Conservation (phyloP, 1,140 invertebrate species). For the Drosophila kohkoa region DNA sequence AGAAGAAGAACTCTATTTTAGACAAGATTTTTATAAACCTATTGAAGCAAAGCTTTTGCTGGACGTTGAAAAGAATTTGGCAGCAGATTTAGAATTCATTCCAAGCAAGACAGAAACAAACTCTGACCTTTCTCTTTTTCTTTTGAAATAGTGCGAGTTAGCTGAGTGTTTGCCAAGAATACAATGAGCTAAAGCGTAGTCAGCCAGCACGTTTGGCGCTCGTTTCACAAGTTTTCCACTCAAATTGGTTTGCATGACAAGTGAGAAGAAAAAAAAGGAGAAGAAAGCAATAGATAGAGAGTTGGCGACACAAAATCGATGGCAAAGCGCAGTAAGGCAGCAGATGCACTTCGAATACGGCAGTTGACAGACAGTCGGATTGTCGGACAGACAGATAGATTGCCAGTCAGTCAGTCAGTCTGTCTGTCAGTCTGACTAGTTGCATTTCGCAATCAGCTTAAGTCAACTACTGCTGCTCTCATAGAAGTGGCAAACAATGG, state of each 20-base stretch:
- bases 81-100: neutral
- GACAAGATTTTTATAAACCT: neutral
- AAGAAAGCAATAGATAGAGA: neutral
- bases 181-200: conserved; percentile 46
- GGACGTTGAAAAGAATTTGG: neutral
- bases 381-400: neutral
- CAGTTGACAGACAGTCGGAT: neutral
- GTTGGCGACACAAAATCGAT: conserved; percentile 61
- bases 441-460: conserved; percentile 40
- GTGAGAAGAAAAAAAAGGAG: conserved; percentile 23
- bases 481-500: conserved; percentile 10
- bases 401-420: neutral
- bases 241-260: conserved; percentile 36
- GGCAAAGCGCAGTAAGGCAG: conserved; percentile 24
- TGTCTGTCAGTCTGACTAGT: neutral
- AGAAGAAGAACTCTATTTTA: neutral
- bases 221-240: conserved; percentile 61
- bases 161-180: conserved; percentile 56
- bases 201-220: conserved; percentile 34
- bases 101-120: neutral
- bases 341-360: conserved; percentile 17
- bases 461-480: conserved; percentile 32
- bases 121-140: conserved; percentile 1
- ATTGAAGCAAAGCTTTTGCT: too few species aligned
- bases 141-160: conserved; percentile 44